Evolutionary conservation across 1,140 invertebrate species (phyloP), one percentile per base, ranked within the genome.

Genomic region (Drosophila rufa): DNA sequence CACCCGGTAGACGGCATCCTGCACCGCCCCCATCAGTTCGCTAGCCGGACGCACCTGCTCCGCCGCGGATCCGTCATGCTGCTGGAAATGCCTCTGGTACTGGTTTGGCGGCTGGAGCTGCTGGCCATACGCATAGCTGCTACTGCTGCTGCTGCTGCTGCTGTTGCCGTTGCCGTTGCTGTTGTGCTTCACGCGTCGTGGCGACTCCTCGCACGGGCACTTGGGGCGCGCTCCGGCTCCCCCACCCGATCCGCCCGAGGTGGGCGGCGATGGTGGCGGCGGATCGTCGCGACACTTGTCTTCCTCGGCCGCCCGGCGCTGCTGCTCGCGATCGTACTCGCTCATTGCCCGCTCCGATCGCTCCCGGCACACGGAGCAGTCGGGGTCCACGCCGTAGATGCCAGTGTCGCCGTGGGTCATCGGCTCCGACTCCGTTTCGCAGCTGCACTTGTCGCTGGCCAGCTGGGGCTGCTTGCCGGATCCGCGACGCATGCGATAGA

Each of bases 131-230:
- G 19, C 40, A 36, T 36, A 9, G 15, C 19, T 55, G 15, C n/a
- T 59, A 6, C 47, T 36, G 17, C 48, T 60, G 40, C 22, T 22
- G 22, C 22, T 2, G 22, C 2, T 25, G 22, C 22, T 25, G 22
- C 22, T 4, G 22, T 25, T 25, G 22, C 38, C 64, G 3, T 38
- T 43, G 43, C 9, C 55, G 8, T 40, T 47, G n/a, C 43, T 59
- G 48, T 19, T 70, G 22, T 51, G 61, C 43, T 58, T 74, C n/a
- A 70, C 38, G 1, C 58, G 65, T 8, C 65, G 59, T 6, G 55
- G 57, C 2, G 36, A 33, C 40, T 85, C 71, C 11, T 90, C 82
- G 55, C 86, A 91, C 1, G 86, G 86, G 11, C 86, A 90, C 8
- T 79, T 85, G 48, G 64, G 66, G 1, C 75, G 67, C n/a, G 70